These are phyloP conservation scores for Toxostoma redivivum DNA, from an alignment of 2,113 vertebrate species.

Conservation along the genomic window DNA sequence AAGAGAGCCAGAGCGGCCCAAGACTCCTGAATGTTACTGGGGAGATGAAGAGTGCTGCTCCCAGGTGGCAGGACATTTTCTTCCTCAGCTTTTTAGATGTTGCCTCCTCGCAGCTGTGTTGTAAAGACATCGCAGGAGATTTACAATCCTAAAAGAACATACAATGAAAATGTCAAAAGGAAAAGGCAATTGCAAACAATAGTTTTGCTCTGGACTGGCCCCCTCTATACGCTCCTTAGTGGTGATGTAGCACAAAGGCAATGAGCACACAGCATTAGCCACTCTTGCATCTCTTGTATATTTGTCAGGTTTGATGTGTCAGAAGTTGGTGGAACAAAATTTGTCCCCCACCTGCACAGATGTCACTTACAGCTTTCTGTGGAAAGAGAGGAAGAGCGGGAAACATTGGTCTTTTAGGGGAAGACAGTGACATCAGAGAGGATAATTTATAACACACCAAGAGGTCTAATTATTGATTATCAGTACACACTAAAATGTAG, in stretches of 20 bases:
- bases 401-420: neutral
- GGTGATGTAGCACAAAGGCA: slow-evolving; percentile 33
- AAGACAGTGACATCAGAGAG: neutral
- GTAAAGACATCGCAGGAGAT: slow-evolving; percentile 57
- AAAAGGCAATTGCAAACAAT: slow-evolving; percentile 58
- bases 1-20: neutral
- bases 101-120: slow-evolving; percentile 36
- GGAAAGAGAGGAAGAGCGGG: neutral
- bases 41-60: slow-evolving; percentile 57
- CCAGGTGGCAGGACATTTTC: slow-evolving; percentile 61
- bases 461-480: neutral
- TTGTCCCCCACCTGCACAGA: neutral
- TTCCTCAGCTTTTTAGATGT: slow-evolving; percentile 47
- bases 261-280: slow-evolving; percentile 3
- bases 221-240: neutral
- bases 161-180: slow-evolving; percentile 57
- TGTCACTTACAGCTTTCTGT: neutral
- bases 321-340: neutral
- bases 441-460: neutral
- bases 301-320: slow-evolving; percentile 3
- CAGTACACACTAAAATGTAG: neutral
- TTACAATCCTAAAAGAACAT: slow-evolving; percentile 45
- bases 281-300: neutral
- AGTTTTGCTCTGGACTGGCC: slow-evolving; percentile 43
- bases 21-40: slow-evolving; percentile 26